Conservation (phyloP, 2,888 invertebrate species). For the Xestia c-nigrum region DNA sequence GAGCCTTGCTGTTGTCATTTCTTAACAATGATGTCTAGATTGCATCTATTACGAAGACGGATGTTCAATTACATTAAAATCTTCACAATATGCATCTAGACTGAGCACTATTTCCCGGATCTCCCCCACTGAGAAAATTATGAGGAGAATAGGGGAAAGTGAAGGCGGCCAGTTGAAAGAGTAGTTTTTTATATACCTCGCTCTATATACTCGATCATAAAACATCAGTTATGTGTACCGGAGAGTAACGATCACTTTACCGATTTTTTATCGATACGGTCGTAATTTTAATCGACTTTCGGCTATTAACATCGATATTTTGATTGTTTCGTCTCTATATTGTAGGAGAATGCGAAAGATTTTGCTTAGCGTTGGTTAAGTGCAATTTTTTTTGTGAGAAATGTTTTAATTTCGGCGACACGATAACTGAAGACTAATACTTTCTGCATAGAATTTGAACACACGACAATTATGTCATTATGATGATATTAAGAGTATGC, state of each 20-base stretch:
- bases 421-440: background rate
- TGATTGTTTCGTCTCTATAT: constrained; percentile 58
- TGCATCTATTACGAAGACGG: background rate
- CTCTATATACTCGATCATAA: constrained; percentile 58
- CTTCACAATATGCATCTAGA: constrained; percentile 23
- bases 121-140: constrained; percentile 31
- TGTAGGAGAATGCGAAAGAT: constrained; percentile 42
- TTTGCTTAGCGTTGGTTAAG: background rate
- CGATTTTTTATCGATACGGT: constrained; percentile 78
- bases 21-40: background rate
- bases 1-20: background rate
- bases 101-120: constrained; percentile 28
- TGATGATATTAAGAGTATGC: too few species aligned
- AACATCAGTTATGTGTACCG: constrained; percentile 54
- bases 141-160: constrained; percentile 53
- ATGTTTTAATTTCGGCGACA: background rate
- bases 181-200: constrained; percentile 47
- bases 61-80: background rate
- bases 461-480: too few species aligned
- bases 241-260: constrained; percentile 44
- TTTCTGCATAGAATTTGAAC: background rate
- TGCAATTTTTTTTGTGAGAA: constrained; percentile 14
- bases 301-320: constrained; percentile 77
- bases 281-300: constrained; percentile 79
- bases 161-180: constrained; percentile 44